phyloP scores from a whole-genome alignment of 2,113 vertebrate genomes.

The Oryzias javanicus region DNA sequence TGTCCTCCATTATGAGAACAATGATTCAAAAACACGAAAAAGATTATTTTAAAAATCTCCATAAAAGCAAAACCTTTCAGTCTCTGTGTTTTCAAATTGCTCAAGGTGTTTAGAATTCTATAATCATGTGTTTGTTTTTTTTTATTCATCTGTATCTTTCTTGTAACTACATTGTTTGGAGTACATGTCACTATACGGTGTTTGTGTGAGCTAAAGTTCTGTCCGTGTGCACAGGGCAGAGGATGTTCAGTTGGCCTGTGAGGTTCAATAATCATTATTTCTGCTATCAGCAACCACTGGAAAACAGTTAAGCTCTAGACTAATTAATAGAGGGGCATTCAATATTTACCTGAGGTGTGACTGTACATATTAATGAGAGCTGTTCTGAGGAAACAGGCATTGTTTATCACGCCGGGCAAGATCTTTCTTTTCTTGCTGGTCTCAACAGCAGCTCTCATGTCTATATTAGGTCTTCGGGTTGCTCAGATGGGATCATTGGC shows the following conservation, averaged over 20 bases:
- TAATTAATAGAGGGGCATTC: conserved; percentile 42
- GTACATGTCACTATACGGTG: neutral
- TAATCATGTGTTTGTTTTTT: no score
- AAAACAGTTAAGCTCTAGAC: conserved; percentile 45
- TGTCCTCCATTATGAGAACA: no score
- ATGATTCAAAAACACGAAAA: no score
- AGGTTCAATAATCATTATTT: conserved; percentile 55
- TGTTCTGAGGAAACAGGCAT: neutral
- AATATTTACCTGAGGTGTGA: conserved; percentile 24
- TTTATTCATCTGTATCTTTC: no score
- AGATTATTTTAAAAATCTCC: no score
- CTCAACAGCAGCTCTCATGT: neutral
- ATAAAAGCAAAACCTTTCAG: no score
- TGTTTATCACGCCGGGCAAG: neutral
- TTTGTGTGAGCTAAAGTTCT: neutral
- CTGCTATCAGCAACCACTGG: conserved; percentile 38
- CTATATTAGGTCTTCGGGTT: neutral
- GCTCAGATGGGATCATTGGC: conserved; percentile 22
- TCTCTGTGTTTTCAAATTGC: no score
- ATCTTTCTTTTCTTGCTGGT: neutral
- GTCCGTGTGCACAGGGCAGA: conserved; percentile 4
- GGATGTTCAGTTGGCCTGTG: conserved; percentile 38
- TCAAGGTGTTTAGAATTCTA: no score
- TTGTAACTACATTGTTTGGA: no score
- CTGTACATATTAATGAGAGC: conserved; percentile 25